phyloP scores from a whole-genome alignment of 2,797 vertebrate species.

The Pantherophis vulpinus region DNA sequence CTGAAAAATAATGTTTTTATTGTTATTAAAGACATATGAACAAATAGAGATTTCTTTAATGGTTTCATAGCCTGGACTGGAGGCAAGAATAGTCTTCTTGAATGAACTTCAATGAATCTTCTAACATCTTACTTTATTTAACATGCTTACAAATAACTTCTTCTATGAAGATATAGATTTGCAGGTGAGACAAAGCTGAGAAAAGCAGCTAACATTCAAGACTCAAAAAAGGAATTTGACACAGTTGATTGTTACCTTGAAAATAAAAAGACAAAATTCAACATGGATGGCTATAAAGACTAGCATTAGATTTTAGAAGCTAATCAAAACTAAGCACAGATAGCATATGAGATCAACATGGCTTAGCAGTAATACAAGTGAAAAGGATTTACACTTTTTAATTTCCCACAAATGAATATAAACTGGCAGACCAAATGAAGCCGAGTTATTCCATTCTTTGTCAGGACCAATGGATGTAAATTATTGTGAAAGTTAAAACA shows the following conservation, averaged over 20 bases:
- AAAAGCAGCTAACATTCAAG: not conserved
- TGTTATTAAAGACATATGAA: not conserved
- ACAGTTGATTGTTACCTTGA: not conserved
- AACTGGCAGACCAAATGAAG: not conserved
- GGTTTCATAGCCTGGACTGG: too few relatives aligned
- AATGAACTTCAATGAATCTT: not conserved
- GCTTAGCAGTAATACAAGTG: not conserved
- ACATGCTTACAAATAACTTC: not conserved
- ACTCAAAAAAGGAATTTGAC: not conserved
- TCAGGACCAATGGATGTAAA: not conserved
- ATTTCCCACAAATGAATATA: not conserved
- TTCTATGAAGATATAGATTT: not conserved
- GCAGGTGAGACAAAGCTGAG: not conserved
- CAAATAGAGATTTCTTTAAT: not conserved
- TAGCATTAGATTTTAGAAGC: not conserved
- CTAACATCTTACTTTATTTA: not conserved
- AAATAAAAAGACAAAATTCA: not conserved
- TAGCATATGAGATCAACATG: not conserved
- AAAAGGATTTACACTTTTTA: not conserved
- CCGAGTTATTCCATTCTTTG: not conserved
- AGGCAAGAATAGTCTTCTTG: not conserved
- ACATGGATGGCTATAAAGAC: not conserved
- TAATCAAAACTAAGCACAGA: not conserved
- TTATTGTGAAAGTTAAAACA: not conserved
- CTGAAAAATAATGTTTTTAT: not conserved